Base-by-base conservation (phyloP, 2,113 vertebrate species). In the Leucoraja erinaceus region DNA sequence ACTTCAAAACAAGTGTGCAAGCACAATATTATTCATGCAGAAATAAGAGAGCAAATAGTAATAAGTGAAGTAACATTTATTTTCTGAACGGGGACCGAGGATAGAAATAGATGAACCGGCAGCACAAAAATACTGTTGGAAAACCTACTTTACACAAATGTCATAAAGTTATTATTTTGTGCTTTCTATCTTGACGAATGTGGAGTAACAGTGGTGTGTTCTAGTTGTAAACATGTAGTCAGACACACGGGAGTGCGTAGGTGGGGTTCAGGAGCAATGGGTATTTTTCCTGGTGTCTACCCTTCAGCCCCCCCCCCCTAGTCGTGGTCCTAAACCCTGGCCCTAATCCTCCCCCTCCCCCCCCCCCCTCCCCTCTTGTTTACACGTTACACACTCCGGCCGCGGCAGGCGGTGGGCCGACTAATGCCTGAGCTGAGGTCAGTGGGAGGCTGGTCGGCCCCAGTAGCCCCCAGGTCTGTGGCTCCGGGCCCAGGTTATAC, bases 361-460 rank as follows among this genome's bases (percentile, higher is more conserved):
- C 70, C 93, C 93, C 93, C 93, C n/a, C 95, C 94, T 93, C 93
- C 83, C 93, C 61, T 20, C 79, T 93, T 84, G 75, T 70, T 72
- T 91, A 91, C 90, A 91, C 90, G 90, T 47, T 91, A 70, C 66
- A 91, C 68, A 72, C 68, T 72, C 83, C 12, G 59, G 83, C 83
- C 83, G 5, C 33, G 31, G 38, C 33, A 91, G 38, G 31, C 90
- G 33, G 20, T 3, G 66, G 33, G 86, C 88, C 66, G 33, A 12
- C 66, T 20, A 7, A 5, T 31, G 7, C 76, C 59, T 22, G 11
- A 54, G 33, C 77, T 54, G 61, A 54, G 38, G 9, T 78, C 9
- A 5, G 75, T 75, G 59, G 10, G 16, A 78, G 28, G 54, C 59
- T 70, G 14, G 75, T 31, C 38, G 79, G 31, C 54, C 11, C 3